Evolutionary conservation across 2,888 invertebrate species (phyloP).

Genomic region (Encarsia formosa): DNA sequence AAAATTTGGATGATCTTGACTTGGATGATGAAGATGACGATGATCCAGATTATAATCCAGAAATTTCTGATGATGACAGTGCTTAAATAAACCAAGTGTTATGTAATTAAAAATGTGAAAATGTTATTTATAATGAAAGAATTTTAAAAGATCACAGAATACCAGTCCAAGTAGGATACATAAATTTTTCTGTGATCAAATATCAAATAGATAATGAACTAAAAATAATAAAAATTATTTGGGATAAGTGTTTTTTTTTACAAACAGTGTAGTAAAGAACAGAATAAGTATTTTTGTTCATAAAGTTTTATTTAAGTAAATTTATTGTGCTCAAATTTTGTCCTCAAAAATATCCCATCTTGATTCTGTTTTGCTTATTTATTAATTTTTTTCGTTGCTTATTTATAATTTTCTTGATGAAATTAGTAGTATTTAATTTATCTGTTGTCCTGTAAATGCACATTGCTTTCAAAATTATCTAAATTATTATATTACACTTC

Average conservation of each 20-base stretch:
- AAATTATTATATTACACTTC: too few species aligned
- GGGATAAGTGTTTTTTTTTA: constrained; percentile 19
- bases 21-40: constrained; percentile 63
- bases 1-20: constrained; percentile 81
- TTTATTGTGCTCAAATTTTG: constrained; percentile 30
- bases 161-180: constrained; percentile 5
- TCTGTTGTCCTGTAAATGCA: constrained; percentile 4
- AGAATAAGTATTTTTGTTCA: constrained; percentile 38
- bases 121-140: constrained; percentile 3
- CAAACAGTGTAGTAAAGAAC: constrained; percentile 25
- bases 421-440: neutral
- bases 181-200: constrained; percentile 13
- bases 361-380: neutral
- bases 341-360: constrained; percentile 14
- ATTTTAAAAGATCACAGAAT: neutral
- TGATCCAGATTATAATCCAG: constrained; percentile 60
- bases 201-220: constrained; percentile 15
- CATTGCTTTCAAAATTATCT: too few species aligned
- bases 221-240: constrained; percentile 5
- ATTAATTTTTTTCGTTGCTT: constrained; percentile 3
- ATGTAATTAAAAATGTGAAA: constrained; percentile 2
- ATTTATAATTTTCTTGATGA: neutral
- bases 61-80: constrained; percentile 44
- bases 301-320: constrained; percentile 41
- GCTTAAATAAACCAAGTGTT: constrained; percentile 33